A percentile compares a stretch with the other conserved stretches of the same genome.
These are phyloP conservation scores for Spilosoma lubricipeda DNA, from an alignment of 2,888 invertebrate genomes.

Conservation along the genomic window DNA sequence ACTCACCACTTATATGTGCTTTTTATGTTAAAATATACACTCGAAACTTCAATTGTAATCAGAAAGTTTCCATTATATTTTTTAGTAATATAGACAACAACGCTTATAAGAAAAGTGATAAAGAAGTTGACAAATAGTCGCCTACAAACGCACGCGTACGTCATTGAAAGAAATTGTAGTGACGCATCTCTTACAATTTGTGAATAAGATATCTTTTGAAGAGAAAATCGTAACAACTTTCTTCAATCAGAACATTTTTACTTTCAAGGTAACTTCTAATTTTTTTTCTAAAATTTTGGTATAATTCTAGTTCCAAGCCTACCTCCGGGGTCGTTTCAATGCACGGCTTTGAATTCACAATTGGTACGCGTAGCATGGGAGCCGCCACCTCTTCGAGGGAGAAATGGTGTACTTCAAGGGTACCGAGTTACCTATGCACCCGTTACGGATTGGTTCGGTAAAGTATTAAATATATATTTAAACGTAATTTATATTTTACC, in stretches of 20 bases:
- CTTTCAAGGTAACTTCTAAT: not conserved
- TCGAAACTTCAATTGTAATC: not conserved
- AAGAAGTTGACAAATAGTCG: too few species aligned
- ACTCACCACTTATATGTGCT: not conserved
- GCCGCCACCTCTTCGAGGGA: slow-evolving; percentile 92
- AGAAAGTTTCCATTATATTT: too few species aligned
- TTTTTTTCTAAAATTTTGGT: not conserved
- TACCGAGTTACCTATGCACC: slow-evolving; percentile 94
- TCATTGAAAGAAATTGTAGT: too few species aligned
- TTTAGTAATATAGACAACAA: too few species aligned
- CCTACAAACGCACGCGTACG: not conserved
- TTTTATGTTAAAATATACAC: not conserved
- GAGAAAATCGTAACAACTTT: too few species aligned
- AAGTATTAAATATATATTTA: too few species aligned
- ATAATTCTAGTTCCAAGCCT: slow-evolving; percentile 91
- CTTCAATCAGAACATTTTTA: too few species aligned
- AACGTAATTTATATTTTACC: too few species aligned
- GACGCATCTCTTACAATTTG: too few species aligned
- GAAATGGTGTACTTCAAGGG: slow-evolving; percentile 94
- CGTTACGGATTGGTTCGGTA: slow-evolving; percentile 93
- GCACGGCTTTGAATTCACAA: slow-evolving; percentile 93
- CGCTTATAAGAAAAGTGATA: too few species aligned
- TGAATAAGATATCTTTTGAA: too few species aligned
- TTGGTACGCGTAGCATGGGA: slow-evolving; percentile 95
- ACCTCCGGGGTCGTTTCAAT: slow-evolving; percentile 93